These are phyloP conservation scores for Drosophila mayaguana DNA, from an alignment of 2,888 invertebrate genomes.

Conservation along the genomic window DNA sequence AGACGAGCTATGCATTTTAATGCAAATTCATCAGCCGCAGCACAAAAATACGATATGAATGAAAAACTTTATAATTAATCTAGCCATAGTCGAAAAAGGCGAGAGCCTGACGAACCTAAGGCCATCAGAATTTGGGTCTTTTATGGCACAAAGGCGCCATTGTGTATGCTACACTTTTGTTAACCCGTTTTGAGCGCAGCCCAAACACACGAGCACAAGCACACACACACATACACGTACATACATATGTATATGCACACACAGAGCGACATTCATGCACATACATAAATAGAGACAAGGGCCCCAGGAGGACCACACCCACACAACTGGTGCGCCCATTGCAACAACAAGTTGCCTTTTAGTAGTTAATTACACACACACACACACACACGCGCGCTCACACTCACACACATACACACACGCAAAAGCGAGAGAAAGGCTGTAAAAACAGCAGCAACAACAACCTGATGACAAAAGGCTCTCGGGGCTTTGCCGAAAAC, in stretches of 20 bases:
- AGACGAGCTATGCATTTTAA: constrained; percentile 70
- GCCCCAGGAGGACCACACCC: constrained; percentile 57
- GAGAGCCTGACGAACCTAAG: constrained; percentile 36
- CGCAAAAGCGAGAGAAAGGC: constrained; percentile 12
- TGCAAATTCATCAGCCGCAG: constrained; percentile 46
- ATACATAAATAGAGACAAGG: constrained; percentile 41
- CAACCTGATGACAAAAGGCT: constrained; percentile 30
- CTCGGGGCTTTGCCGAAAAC: constrained; percentile 50
- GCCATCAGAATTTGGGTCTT: constrained; percentile 72
- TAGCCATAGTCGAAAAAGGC: constrained; percentile 22
- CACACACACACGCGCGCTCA: constrained; percentile 10
- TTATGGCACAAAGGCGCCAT: constrained; percentile 76
- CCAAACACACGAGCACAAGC: constrained; percentile 30
- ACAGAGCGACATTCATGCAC: constrained; percentile 11
- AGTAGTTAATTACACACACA: constrained; percentile 75
- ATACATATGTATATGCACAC: background rate
- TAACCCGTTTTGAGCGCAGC: constrained; percentile 66
- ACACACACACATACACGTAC: background rate
- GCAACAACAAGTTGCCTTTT: constrained; percentile 79
- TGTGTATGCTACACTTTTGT: constrained; percentile 81
- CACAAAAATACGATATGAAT: constrained; percentile 48
- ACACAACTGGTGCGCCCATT: constrained; percentile 51
- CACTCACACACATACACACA: background rate
- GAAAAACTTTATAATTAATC: constrained; percentile 73
- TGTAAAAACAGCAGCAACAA: constrained; percentile 23